phyloP scores from a whole-genome alignment of 2,113 vertebrate species.

The Balaenoptera acutorostrata region DNA sequence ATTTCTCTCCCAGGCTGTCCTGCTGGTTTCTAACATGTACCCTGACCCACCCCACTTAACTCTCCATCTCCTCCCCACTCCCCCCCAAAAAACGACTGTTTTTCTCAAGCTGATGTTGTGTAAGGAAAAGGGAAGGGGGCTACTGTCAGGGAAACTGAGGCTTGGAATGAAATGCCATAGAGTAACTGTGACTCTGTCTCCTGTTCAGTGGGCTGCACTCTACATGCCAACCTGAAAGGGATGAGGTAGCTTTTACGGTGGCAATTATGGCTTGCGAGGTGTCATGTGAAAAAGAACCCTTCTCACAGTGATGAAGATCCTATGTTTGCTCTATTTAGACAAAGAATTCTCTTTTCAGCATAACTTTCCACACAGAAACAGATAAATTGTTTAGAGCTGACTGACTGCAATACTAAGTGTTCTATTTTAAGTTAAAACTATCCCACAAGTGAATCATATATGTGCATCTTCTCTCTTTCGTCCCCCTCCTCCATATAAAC shows the following conservation, averaged over 20 bases:
- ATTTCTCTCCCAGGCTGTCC: neutral
- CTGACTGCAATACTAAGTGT: constrained; percentile 21
- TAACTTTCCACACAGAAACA: constrained; percentile 36
- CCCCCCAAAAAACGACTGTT: neutral
- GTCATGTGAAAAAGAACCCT: neutral
- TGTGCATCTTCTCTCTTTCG: neutral
- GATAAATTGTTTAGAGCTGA: constrained; percentile 35
- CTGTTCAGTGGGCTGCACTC: neutral
- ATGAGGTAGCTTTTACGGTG: neutral
- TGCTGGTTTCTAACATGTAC: neutral
- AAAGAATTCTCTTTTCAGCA: constrained; percentile 24
- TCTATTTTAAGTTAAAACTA: constrained; percentile 55
- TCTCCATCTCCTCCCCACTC: too few relatives aligned
- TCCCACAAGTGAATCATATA: constrained; percentile 50
- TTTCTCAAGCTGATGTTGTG: neutral
- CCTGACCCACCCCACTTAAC: neutral
- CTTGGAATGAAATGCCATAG: neutral
- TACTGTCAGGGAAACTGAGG: neutral
- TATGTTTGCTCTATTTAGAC: neutral
- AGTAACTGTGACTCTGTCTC: neutral
- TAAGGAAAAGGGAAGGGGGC: neutral
- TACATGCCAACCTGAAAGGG: neutral
- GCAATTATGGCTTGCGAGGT: neutral
- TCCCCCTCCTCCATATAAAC: neutral
- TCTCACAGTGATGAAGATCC: neutral